Conservation (phyloP, 2,888 invertebrate genomes). For the Pandemis heparana region DNA sequence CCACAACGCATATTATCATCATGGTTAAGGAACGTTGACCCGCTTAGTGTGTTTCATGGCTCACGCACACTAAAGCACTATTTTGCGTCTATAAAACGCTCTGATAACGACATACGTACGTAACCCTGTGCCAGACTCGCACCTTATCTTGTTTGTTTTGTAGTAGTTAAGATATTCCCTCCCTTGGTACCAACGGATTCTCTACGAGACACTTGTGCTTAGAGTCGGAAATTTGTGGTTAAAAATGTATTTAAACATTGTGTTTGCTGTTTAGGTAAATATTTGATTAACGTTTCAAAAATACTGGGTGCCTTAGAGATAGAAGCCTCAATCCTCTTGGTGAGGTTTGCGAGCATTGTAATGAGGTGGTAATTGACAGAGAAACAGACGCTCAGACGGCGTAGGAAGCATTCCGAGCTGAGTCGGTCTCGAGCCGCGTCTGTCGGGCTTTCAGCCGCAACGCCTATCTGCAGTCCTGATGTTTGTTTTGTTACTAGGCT, state of each 20-base stretch:
- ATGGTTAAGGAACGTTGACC: slow-evolving; percentile 71
- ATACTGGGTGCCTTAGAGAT: not conserved
- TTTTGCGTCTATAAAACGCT: slow-evolving; percentile 59
- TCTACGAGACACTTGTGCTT: slow-evolving; percentile 7
- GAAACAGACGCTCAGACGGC: slow-evolving; percentile 50
- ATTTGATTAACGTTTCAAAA: slow-evolving; percentile 9
- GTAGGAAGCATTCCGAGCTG: slow-evolving; percentile 43
- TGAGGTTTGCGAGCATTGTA: slow-evolving; percentile 53
- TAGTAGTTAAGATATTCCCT: slow-evolving; percentile 57
- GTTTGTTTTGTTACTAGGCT: slow-evolving; percentile 45
- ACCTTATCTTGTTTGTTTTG: slow-evolving; percentile 74
- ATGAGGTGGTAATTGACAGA: slow-evolving; percentile 58
- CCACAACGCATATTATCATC: slow-evolving; percentile 68
- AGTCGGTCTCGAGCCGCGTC: slow-evolving; percentile 38
- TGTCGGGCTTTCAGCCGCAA: slow-evolving; percentile 44
- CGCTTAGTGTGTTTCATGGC: slow-evolving; percentile 68
- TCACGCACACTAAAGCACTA: slow-evolving; percentile 64
- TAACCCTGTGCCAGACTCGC: slow-evolving; percentile 53
- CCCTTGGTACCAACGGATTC: slow-evolving; percentile 26
- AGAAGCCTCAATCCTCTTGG: slow-evolving; percentile 39
- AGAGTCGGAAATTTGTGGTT: slow-evolving; percentile 6
- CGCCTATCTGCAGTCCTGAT: slow-evolving; percentile 43
- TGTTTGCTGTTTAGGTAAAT: not conserved
- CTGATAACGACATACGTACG: slow-evolving; percentile 67
- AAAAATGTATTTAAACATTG: slow-evolving; percentile 15